A percentile compares a stretch with the other conserved stretches of the same genome.
phyloP scores from a whole-genome alignment of 2,797 vertebrate species.

The Acropternis orthonyx region DNA sequence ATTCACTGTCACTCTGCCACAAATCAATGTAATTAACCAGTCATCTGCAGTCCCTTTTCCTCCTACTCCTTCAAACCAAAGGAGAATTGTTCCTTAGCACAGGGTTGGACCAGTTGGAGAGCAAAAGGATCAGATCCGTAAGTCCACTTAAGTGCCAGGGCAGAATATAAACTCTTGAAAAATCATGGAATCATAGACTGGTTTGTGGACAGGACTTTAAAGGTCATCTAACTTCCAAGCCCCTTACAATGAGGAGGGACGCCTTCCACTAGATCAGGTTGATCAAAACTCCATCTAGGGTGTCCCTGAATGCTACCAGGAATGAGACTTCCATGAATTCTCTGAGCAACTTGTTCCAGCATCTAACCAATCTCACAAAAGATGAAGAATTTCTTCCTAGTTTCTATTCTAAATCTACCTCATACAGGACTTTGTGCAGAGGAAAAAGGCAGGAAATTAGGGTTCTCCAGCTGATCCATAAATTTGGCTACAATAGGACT shows the following conservation, averaged over 20 bases:
- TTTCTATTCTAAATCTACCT: background rate
- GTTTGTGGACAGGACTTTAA: background rate
- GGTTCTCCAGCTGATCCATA: background rate
- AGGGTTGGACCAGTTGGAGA: background rate
- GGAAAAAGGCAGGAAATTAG: background rate
- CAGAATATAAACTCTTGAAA: background rate
- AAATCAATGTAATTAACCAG: constrained; percentile 26
- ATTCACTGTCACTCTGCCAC: background rate
- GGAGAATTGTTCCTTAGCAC: background rate
- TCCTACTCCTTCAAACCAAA: background rate
- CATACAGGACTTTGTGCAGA: background rate
- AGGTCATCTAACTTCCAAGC: background rate
- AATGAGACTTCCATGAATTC: background rate
- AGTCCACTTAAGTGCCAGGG: background rate
- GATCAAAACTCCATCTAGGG: background rate
- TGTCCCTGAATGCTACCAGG: background rate
- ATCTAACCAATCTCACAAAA: background rate
- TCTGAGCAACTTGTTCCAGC: background rate
- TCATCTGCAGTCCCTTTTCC: background rate
- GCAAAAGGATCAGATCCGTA: background rate
- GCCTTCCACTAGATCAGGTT: background rate
- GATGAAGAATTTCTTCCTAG: background rate
- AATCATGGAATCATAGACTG: background rate
- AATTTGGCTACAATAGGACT: background rate
- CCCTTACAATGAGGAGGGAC: too few species aligned